These are phyloP conservation scores for Patella pellucida DNA, from an alignment of 2,888 invertebrate genomes.

Conservation along the genomic window DNA sequence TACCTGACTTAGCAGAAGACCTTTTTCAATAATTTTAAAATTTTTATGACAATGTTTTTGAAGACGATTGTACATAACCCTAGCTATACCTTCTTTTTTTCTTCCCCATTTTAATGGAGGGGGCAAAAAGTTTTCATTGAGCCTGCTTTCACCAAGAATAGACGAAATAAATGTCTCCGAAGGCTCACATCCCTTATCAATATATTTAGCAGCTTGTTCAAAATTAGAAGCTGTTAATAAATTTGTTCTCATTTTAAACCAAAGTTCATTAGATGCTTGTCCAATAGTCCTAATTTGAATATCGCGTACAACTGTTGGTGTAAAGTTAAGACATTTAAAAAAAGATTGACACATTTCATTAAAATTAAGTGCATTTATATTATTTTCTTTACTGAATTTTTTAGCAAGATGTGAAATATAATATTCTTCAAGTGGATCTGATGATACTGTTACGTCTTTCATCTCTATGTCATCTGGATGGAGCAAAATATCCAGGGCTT, in stretches of 20 bases:
- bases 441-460: too few species aligned
- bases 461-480: neutral
- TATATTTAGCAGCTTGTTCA: neutral
- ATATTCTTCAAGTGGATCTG: too few species aligned
- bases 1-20: slow-evolving; percentile 8
- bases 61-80: neutral
- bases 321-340: neutral
- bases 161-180: neutral
- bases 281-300: neutral
- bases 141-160: neutral
- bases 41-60: neutral
- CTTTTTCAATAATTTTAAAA: slow-evolving; percentile 5
- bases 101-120: neutral
- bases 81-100: neutral
- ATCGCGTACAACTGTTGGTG: neutral
- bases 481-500: neutral
- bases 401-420: too few species aligned
- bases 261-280: neutral
- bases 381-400: too few species aligned
- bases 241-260: neutral
- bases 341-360: too few species aligned
- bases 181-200: too few species aligned
- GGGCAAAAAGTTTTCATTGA: neutral
- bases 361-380: too few species aligned
- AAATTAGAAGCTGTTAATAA: neutral